A percentile compares a stretch with the other conserved stretches of the same genome.
These are phyloP conservation scores for Meteorus colon DNA, from an alignment of 2,888 invertebrate species.

Conservation along the genomic window DNA sequence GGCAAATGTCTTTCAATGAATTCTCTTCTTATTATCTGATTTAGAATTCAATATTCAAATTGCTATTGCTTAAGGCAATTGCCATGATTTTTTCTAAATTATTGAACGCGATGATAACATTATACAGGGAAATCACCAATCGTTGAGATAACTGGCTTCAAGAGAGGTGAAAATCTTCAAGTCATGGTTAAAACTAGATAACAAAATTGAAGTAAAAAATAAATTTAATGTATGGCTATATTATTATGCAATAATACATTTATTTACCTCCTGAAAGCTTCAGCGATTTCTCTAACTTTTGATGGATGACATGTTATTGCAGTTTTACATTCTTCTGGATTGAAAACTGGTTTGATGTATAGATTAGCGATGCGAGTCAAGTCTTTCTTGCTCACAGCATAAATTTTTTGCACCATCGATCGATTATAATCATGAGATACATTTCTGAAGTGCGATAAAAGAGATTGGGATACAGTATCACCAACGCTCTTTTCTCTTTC, in stretches of 20 bases:
- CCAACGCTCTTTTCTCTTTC: conserved; percentile 87
- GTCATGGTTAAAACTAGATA: conserved; percentile 77
- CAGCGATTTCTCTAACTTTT: conserved; percentile 81
- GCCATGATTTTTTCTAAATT: too few relatives aligned
- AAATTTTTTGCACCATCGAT: conserved; percentile 80
- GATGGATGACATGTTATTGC: conserved; percentile 86
- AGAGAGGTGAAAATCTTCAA: conserved; percentile 78
- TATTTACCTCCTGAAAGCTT: conserved; percentile 80
- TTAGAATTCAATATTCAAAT: too few relatives aligned
- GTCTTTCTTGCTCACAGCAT: conserved; percentile 79
- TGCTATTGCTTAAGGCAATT: too few relatives aligned
- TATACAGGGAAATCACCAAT: conserved; percentile 64
- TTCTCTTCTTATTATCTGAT: too few relatives aligned
- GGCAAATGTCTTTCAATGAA: too few relatives aligned
- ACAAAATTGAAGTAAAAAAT: conserved; percentile 51
- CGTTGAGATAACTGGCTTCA: conserved; percentile 80
- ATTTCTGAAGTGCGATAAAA: conserved; percentile 82
- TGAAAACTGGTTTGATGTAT: conserved; percentile 83
- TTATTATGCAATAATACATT: conserved; percentile 16
- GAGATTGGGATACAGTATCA: conserved; percentile 81
- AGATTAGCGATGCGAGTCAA: conserved; percentile 81
- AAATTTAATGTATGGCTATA: background rate
- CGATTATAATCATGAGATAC: conserved; percentile 81
- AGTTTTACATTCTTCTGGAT: conserved; percentile 77
- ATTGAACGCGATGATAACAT: too few relatives aligned